Percentiles rank a stretch among this genome's conserved stretches.
Conservation (phyloP, 2,797 vertebrate species). For the Hyperoplus immaculatus region DNA sequence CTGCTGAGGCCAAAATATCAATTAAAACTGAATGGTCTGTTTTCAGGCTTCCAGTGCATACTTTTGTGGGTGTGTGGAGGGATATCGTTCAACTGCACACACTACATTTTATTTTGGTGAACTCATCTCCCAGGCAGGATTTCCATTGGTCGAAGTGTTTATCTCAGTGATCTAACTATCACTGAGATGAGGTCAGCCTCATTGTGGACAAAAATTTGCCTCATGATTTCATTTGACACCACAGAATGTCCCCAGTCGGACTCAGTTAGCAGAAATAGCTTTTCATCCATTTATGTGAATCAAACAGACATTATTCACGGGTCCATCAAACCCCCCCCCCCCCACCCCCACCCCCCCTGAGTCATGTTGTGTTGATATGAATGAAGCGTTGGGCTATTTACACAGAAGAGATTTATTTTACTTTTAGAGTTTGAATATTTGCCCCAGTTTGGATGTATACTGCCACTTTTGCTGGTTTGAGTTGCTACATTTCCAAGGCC, state of each 20-base stretch:
- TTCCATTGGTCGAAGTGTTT: constrained; percentile 17
- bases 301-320: constrained; percentile 29
- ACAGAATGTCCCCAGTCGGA: constrained; percentile 21
- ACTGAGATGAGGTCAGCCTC: constrained; percentile 55
- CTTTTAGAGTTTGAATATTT: neutral
- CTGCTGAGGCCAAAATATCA: neutral
- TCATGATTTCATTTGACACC: constrained; percentile 46
- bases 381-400: neutral
- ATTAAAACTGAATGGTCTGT: neutral
- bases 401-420: neutral
- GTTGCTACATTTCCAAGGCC: neutral
- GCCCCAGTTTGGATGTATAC: constrained; percentile 1
- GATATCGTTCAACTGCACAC: neutral
- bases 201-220: constrained; percentile 19
- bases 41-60: neutral
- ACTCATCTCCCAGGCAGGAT: neutral
- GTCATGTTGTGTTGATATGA: constrained; percentile 11
- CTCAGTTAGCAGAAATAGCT: constrained; percentile 15
- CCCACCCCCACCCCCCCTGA: too few species aligned
- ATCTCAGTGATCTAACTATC: constrained; percentile 2
- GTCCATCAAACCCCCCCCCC: constrained; percentile 34
- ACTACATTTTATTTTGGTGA: constrained; percentile 40
- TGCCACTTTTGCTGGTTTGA: neutral
- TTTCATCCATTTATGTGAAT: constrained; percentile 26
- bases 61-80: constrained; percentile 7